phyloP scores from a whole-genome alignment of 2,888 invertebrate species.

The Blomia tropicalis region DNA sequence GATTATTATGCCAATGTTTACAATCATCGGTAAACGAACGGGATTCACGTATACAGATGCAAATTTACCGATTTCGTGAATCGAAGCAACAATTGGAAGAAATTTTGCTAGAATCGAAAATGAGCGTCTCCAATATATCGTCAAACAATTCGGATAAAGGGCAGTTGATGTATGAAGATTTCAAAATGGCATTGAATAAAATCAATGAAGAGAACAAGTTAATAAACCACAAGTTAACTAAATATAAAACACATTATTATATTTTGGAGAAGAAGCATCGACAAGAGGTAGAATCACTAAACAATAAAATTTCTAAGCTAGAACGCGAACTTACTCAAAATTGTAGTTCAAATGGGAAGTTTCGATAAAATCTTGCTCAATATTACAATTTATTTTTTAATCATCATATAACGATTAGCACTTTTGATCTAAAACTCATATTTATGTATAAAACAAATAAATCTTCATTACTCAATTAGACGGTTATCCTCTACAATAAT shows the following conservation, averaged over 20 bases:
- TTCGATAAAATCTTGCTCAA: too few relatives aligned
- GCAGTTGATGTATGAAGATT: background rate
- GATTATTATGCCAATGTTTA: background rate
- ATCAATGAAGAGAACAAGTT: background rate
- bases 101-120: background rate
- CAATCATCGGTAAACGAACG: background rate
- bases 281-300: background rate
- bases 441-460: background rate
- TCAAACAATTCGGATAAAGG: constrained; percentile 4
- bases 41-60: background rate
- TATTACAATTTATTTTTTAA: background rate
- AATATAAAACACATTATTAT: background rate
- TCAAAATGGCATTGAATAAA: background rate
- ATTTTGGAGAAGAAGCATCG: background rate
- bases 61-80: background rate
- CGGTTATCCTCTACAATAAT: constrained; percentile 41
- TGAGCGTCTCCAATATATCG: background rate
- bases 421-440: background rate
- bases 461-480: background rate
- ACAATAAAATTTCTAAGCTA: background rate
- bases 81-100: constrained; percentile 5
- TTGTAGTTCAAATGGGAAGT: too few relatives aligned
- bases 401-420: background rate
- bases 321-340: background rate
- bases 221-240: background rate